phyloP scores from a whole-genome alignment of 1,140 invertebrate species.

The Heliconius himera region DNA sequence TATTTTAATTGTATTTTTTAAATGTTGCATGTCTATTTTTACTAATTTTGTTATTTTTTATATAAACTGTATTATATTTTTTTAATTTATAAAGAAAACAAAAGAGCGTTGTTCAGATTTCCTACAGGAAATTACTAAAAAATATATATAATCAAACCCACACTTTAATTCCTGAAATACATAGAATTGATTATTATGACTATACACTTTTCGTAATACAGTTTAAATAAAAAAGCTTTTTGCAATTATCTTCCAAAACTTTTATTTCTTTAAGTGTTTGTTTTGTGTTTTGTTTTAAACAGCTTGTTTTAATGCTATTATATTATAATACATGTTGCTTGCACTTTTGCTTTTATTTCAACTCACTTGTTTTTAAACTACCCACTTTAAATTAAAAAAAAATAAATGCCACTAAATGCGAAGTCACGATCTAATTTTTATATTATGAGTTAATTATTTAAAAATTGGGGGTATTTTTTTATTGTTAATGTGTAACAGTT shows the following conservation, averaged over 20 bases:
- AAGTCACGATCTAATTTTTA: background rate
- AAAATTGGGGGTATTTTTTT: background rate
- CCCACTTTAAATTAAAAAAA: background rate
- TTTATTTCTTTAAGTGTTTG: background rate
- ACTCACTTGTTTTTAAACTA: background rate
- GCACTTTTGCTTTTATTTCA: background rate
- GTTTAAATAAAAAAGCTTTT: background rate
- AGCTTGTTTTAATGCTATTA: constrained; percentile 3
- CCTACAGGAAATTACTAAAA: too few relatives aligned
- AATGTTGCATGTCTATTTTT: constrained; percentile 18
- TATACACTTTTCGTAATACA: background rate
- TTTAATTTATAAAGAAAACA: background rate
- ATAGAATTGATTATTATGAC: too few relatives aligned
- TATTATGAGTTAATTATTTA: background rate
- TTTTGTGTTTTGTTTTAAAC: background rate
- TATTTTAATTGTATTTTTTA: constrained; percentile 6
- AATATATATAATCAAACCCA: too few relatives aligned
- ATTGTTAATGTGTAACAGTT: background rate
- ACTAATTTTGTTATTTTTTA: constrained; percentile 7
- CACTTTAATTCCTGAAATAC: too few relatives aligned
- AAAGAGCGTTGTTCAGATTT: too few relatives aligned
- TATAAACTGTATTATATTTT: background rate
- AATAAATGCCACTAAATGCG: background rate
- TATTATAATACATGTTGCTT: background rate
- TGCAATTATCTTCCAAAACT: background rate